phyloP scores from a whole-genome alignment of 2,888 invertebrate genomes.

The Rhabditoides inermis region DNA sequence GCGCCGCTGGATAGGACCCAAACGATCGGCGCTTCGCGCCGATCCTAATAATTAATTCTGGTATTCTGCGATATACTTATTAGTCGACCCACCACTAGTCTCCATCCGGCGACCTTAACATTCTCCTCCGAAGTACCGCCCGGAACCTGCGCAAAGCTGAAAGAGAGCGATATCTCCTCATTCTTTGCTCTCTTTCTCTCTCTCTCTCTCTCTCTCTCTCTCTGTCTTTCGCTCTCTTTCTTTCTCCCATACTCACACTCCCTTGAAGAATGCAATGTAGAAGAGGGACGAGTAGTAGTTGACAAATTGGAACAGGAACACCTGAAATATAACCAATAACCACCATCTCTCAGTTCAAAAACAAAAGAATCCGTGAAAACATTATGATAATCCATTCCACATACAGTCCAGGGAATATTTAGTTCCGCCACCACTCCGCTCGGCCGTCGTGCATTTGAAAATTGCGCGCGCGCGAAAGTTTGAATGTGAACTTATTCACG shows the following conservation, averaged over 20 bases:
- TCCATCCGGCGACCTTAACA: conserved; percentile 18
- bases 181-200: background rate
- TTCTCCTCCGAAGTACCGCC: conserved; percentile 17
- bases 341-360: too few species aligned
- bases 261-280: conserved; percentile 83
- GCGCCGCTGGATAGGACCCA: too few species aligned
- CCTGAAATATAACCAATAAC: background rate
- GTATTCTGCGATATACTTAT: too few species aligned
- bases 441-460: too few species aligned
- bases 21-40: too few species aligned
- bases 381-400: too few species aligned
- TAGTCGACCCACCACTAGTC: conserved; percentile 21
- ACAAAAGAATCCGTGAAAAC: too few species aligned
- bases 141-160: conserved; percentile 30
- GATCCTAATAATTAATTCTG: too few species aligned
- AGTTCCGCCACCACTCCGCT: too few species aligned
- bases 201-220: background rate
- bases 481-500: too few species aligned
- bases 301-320: conserved; percentile 86
- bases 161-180: background rate
- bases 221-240: background rate
- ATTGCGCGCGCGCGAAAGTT: too few species aligned
- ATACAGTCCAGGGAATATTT: too few species aligned
- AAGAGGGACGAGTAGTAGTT: conserved; percentile 94
- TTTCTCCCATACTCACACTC: conserved; percentile 26